Percentiles rank a stretch among this genome's conserved stretches.
phyloP scores from a whole-genome alignment of 2,113 vertebrate species.

The Gymnarchus niloticus region DNA sequence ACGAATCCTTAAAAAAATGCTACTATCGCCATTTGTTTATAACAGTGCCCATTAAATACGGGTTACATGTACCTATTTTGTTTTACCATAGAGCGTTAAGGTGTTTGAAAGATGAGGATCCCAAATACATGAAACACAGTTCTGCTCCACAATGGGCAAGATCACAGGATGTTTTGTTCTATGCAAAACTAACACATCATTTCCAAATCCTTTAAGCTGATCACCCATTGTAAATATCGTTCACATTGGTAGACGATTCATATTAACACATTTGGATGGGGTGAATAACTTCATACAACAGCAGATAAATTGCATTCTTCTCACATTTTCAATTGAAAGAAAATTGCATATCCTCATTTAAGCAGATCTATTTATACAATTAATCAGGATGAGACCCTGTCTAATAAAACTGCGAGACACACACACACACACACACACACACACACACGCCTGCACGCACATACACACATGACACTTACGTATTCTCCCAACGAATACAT shows the following conservation, averaged over 20 bases:
- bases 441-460: too few relatives aligned
- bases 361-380: neutral
- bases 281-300: neutral
- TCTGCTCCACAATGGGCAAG: neutral
- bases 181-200: neutral
- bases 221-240: neutral
- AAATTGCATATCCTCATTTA: neutral
- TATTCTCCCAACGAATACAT: neutral
- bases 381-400: neutral
- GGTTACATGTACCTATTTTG: too few relatives aligned
- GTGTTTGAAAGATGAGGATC: neutral
- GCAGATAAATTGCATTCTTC: neutral
- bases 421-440: neutral
- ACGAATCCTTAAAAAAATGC: neutral
- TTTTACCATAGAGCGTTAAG: too few relatives aligned
- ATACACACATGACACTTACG: neutral
- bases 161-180: neutral
- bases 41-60: too few relatives aligned
- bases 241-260: neutral
- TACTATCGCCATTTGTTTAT: too few relatives aligned
- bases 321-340: neutral
- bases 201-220: neutral
- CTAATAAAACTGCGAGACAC: too few relatives aligned
- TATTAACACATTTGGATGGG: neutral
- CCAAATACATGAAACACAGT: too few relatives aligned